Evolutionary conservation across 1,140 invertebrate species (phyloP).

Genomic region (Drosophila obscura): DNA sequence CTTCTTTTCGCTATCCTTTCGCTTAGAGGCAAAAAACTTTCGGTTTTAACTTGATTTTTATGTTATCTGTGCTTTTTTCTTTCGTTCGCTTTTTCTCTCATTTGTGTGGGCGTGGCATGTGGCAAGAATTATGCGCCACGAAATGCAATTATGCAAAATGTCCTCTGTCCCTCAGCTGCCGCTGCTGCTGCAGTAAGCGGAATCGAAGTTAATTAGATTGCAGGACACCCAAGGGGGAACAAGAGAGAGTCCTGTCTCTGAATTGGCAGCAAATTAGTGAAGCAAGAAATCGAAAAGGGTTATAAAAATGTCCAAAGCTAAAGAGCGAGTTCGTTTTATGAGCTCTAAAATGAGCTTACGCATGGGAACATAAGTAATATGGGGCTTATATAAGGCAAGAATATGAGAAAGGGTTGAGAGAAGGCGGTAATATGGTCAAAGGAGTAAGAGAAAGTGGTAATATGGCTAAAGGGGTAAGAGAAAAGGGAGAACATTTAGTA

Average conservation of each 20-base stretch:
- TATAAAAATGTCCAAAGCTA: conserved; percentile 47
- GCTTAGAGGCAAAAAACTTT: conserved; percentile 44
- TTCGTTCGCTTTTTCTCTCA: conserved; percentile 12
- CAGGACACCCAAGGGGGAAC: conserved; percentile 27
- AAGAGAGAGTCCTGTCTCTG: conserved; percentile 15
- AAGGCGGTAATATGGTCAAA: too few species aligned
- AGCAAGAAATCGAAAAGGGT: conserved; percentile 54
- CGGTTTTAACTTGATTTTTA: conserved; percentile 68
- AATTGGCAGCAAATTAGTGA: conserved; percentile 63
- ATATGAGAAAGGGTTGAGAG: too few species aligned
- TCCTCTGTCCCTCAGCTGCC: conserved; percentile 22
- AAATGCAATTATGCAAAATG: conserved; percentile 81
- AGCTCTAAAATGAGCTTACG: conserved; percentile 27
- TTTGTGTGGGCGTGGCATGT: conserved; percentile 35
- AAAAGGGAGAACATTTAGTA: too few species aligned
- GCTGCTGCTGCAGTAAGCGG: conserved; percentile 24
- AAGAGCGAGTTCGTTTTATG: conserved; percentile 36
- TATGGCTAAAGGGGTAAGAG: too few species aligned
- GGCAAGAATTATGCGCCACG: conserved; percentile 65
- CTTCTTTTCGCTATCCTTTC: conserved; percentile 51
- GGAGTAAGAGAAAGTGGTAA: too few species aligned
- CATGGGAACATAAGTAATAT: conserved; percentile 35
- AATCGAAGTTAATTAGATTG: conserved; percentile 81
- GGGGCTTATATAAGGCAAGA: conserved; percentile 1
- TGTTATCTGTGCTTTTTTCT: conserved; percentile 27